Percentiles rank a stretch among this genome's conserved stretches.
phyloP scores from a whole-genome alignment of 2,888 invertebrate genomes.

The Drosophila borborema region DNA sequence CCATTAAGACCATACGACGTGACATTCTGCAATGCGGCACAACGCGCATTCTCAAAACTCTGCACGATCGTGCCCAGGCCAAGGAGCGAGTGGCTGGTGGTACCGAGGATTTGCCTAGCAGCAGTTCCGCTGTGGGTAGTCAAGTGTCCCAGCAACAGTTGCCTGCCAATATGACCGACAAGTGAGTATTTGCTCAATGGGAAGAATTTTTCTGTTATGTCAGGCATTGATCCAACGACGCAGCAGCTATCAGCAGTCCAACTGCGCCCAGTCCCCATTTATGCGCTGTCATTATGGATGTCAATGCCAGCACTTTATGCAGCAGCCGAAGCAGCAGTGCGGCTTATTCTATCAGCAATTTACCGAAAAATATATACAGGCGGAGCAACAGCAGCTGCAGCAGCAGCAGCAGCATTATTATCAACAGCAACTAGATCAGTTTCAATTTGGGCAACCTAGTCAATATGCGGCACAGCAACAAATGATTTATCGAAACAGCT shows the following conservation, averaged over 20 bases:
- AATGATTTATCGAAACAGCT: background rate
- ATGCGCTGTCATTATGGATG: constrained; percentile 21
- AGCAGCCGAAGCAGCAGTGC: background rate
- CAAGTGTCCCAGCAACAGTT: constrained; percentile 77
- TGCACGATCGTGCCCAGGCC: constrained; percentile 87
- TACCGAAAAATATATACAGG: constrained; percentile 3
- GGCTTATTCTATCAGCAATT: constrained; percentile 14
- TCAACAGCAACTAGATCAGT: constrained; percentile 18
- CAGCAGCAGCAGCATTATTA: constrained; percentile 13
- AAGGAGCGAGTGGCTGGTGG: constrained; percentile 39
- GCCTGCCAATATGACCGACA: constrained; percentile 64
- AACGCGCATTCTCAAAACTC: constrained; percentile 91
- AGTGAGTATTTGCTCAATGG: constrained; percentile 53
- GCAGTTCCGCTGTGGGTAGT: background rate
- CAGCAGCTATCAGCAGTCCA: constrained; percentile 27
- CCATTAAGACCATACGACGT: constrained; percentile 91
- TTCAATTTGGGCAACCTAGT: background rate
- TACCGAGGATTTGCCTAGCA: constrained; percentile 1
- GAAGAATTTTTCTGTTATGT: background rate
- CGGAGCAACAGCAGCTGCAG: constrained; percentile 12
- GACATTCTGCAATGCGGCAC: constrained; percentile 95
- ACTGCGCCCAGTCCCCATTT: constrained; percentile 7
- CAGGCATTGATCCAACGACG: constrained; percentile 30
- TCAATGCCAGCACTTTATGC: constrained; percentile 32
- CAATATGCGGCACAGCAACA: constrained; percentile 11